Evolutionary conservation across 2,888 invertebrate species (phyloP), one percentile per base, ranked within the genome.

Genomic region (Cyaniris semiargus): DNA sequence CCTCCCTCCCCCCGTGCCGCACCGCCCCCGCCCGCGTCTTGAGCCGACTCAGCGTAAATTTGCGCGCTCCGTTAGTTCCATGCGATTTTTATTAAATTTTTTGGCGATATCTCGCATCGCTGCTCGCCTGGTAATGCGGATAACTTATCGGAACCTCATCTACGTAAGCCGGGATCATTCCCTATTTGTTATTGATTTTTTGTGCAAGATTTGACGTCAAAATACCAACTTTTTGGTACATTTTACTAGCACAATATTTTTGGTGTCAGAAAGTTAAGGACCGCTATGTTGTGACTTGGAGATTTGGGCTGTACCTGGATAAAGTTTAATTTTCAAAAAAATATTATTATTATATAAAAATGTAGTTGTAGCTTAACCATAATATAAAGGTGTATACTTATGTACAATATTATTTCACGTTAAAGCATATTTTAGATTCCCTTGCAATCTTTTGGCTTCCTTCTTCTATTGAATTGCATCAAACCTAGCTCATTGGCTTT

Each of bases 11-110:
- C 84, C 81, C 81, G 81, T 80, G 58, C 76, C 66, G 76, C 80
- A 78, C 79, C 79, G 78, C 84, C 85, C 86, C 75, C 27, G 76
- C 56, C 4, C n/a, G 77, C 60, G 79, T 79, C 78, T 77, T 79
- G 87, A 90, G 87, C 89, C 87, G 85, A 89, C 83, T 90, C 91
- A 89, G 90, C 90, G 85, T 85, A 88, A 87, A 88, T 87, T 85
- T 87, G 85, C 86, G 82, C 86, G 89, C 88, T 87, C 88, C 85
- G 89, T 85, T 89, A 87, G 85, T 80, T 86, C 82, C 82, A 83
- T 83, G 85, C 85, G 87, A 87, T 88, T 89, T 90, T 91, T 91
- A 91, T 92, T 90, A 90, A 90, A 91, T 88, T 89, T 87, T 83
- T 79, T 71, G 79, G 75, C 74, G 77, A 80, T 80, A 78, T 80